Base-by-base conservation (phyloP, 2,113 vertebrate species). In the Vicugna pacos region DNA sequence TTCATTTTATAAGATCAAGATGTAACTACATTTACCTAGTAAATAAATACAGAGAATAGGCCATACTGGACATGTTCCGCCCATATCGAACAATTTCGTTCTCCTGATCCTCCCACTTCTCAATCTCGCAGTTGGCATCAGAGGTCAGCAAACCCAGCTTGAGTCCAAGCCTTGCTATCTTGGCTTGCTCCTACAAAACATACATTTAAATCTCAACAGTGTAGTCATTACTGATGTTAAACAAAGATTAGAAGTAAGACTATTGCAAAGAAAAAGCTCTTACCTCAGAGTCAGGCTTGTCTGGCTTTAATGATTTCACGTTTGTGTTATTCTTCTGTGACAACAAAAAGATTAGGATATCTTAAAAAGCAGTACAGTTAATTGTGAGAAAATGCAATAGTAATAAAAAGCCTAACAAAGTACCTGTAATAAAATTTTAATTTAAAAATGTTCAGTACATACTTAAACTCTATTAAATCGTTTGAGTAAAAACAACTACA, bases 101-200 rank as follows among this genome's bases (percentile, higher is more conserved):
- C 46, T 99, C 99, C 97, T 99, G 99, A 97, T 99, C 99, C 65
- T 99, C 99, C 99, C 99, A 99, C 95, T 99, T 99, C 91, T 99
- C 99, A 60, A 99, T 98, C 98, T 99, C 99, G 0, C 99, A 98
- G 98, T 99, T 99, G 83, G 99, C 96, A 56, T 99, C 99, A 3
- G 99, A 99, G 2, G 99, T 99, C 85, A 99, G 99, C 92, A 99
- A 98, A 69, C 99, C 99, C 58, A 99, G 98, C 98, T 99, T 99
- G 96, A 99, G 98, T 24, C 99, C 99, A 89, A 99, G 98, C 96
- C 99, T 99, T 92, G 99, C 99, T 93, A 99, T 99, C 98, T 98
- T 99, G 0, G 98, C 99, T 98, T 99, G 99, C 97, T 99, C 99
- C 99, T 99, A 94, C 82, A 96, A 98, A 89, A 14, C 26, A 97